phyloP scores from a whole-genome alignment of 2,888 invertebrate genomes.

The Drosophila maculinotata region DNA sequence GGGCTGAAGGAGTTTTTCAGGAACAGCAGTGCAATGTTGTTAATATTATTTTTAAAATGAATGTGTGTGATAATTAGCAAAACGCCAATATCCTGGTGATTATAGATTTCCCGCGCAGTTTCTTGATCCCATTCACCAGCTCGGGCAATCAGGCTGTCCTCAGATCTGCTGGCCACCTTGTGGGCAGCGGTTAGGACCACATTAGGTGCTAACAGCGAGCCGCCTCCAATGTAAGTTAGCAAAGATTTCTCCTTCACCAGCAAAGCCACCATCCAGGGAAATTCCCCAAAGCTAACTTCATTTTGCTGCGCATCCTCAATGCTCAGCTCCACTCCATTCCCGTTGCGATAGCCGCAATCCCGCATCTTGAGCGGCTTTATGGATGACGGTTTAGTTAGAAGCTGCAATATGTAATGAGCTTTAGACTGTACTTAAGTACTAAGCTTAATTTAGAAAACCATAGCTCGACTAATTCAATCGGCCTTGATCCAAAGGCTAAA shows the following conservation, averaged over 20 bases:
- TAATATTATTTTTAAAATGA: background rate
- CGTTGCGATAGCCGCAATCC: constrained; percentile 26
- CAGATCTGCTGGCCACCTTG: background rate
- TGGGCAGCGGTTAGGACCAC: constrained; percentile 35
- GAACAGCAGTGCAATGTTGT: constrained; percentile 32
- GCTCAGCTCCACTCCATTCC: constrained; percentile 4
- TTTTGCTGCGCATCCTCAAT: background rate
- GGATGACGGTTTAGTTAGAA: background rate
- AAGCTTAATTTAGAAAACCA: too few relatives aligned
- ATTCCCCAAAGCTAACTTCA: constrained; percentile 28
- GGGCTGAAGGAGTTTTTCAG: background rate
- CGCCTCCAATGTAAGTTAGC: constrained; percentile 19
- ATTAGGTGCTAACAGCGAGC: constrained; percentile 32
- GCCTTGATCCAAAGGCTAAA: too few relatives aligned
- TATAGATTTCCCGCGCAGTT: background rate
- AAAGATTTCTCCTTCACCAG: background rate
- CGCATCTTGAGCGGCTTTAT: background rate
- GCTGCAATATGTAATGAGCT: background rate
- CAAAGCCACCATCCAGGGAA: constrained; percentile 35
- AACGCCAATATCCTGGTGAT: constrained; percentile 15
- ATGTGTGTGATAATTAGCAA: constrained; percentile 5
- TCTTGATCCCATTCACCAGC: constrained; percentile 37
- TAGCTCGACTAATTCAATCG: too few relatives aligned
- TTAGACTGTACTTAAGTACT: too few relatives aligned
- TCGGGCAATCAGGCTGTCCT: constrained; percentile 1